Base-by-base conservation (phyloP, 2,113 vertebrate species). In the Amphilophus citrinellus region DNA sequence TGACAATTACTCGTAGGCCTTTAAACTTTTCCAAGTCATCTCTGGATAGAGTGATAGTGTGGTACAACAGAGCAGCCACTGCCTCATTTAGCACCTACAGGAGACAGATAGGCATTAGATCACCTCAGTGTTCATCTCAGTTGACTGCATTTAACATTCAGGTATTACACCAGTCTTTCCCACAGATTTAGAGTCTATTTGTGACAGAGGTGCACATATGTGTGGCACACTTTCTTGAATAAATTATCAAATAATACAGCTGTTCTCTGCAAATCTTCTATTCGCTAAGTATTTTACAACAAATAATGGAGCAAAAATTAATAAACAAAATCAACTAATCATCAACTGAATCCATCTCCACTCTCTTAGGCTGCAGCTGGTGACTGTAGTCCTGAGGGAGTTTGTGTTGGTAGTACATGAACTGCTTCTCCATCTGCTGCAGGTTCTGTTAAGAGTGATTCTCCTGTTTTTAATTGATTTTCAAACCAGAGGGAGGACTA, bases 21-120 rank as follows among this genome's bases (percentile, higher is more conserved):
- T 97, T 97, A 89, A 98, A 97, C 83, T 98, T 98, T 95, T 97
- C 97, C 92, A 98, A 94, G 93, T 98, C 97, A 82, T 98, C 97
- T 89, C 97, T 96, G 87, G 97, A 97, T 77, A 98, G 95, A 47
- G 97, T 97, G 88, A 98, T 98, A 90, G 97, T 97, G 94, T 98
- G 97, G 93, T 98, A 98, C 93, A 98, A 96, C 83, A 98, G 93
- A 42, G 97, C 97, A 3, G 97, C 97, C 58, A 98, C 97, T 18
- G 97, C 97, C 91, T 98, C 97, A 76, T 97, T 98, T 94, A 98
- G 94, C 91, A 98, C 97, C 97, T 98, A 30, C 7, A 84, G 6
- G 63, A 24, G 10, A 84, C 22, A 84, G 66, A 65, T n/a, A 9
- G 32, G 44, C 27, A 11, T 37, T 5, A 10, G 79, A 59, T 53